Evolutionary conservation across 1,140 invertebrate genomes (phyloP).

Genomic region (Tetramorium simillimum): DNA sequence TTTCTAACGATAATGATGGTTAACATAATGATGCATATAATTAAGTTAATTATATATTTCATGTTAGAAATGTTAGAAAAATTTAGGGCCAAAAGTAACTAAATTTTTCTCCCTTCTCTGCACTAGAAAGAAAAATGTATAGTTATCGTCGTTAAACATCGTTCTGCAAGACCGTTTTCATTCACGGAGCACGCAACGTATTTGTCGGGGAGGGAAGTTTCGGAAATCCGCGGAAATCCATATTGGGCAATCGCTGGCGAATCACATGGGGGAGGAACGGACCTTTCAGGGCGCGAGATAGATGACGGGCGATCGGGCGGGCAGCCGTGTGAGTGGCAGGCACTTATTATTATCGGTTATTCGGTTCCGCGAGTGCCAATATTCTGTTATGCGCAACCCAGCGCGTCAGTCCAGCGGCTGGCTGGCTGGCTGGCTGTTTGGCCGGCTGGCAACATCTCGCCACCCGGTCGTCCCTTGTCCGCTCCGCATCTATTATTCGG

Average conservation of each 20-base stretch:
- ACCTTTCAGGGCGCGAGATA: constrained; percentile 46
- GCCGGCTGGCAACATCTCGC: constrained; percentile 64
- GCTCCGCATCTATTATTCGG: constrained; percentile 49
- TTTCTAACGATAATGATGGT: too few relatives aligned
- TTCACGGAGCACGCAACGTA: background rate
- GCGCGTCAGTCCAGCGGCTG: constrained; percentile 1
- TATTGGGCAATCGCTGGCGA: constrained; percentile 25
- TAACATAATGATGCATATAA: too few relatives aligned
- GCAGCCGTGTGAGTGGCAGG: constrained; percentile 74
- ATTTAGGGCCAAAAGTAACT: too few relatives aligned
- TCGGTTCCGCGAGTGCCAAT: constrained; percentile 76
- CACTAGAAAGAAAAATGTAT: background rate
- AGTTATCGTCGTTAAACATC: background rate
- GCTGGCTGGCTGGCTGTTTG: constrained; percentile 61
- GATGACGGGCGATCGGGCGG: constrained; percentile 43
- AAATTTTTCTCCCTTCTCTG: background rate
- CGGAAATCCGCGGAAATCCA: constrained; percentile 29
- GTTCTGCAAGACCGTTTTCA: background rate
- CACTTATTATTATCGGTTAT: constrained; percentile 80
- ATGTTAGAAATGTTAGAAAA: too few relatives aligned
- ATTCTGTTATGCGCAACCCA: constrained; percentile 68
- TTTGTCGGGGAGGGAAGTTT: background rate
- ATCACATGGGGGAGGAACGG: background rate
- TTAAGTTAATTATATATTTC: too few relatives aligned
- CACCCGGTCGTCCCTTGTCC: constrained; percentile 61